Conservation (phyloP, 2,797 vertebrate genomes). For the Micropoecilia bifurca region DNA sequence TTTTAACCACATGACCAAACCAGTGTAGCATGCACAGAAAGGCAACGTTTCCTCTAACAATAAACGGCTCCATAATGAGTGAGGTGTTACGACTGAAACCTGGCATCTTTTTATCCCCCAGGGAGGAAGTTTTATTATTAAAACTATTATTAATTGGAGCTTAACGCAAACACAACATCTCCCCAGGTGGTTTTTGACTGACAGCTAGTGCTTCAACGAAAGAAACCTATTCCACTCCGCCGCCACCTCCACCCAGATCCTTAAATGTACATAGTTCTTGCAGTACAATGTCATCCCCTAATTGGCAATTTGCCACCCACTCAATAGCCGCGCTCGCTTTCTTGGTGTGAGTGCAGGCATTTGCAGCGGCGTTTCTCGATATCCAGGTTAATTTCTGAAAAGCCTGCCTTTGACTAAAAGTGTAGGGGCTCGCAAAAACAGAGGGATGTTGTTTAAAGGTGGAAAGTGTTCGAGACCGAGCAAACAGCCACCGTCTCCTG, state of each 20-base stretch:
- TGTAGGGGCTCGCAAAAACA: constrained; percentile 67
- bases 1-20: constrained; percentile 27
- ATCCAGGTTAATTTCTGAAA: constrained; percentile 74
- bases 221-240: constrained; percentile 20
- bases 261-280: constrained; percentile 59
- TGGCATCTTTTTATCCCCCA: constrained; percentile 28
- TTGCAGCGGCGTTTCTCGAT: constrained; percentile 58
- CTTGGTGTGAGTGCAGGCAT: constrained; percentile 51
- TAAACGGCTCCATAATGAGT: constrained; percentile 52
- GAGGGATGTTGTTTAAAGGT: constrained; percentile 64
- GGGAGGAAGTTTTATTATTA: constrained; percentile 36
- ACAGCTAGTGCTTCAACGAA: constrained; percentile 62
- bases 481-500: too few species aligned
- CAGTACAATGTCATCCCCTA: constrained; percentile 65
- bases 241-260: not conserved
- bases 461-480: constrained; percentile 54
- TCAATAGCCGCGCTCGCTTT: constrained; percentile 60
- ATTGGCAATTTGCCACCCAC: constrained; percentile 76
- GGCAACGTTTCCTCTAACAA: constrained; percentile 43
- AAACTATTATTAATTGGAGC: constrained; percentile 76
- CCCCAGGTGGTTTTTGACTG: constrained; percentile 72
- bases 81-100: constrained; percentile 42
- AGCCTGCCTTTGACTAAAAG: constrained; percentile 53
- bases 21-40: constrained; percentile 35
- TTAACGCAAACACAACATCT: constrained; percentile 75